A percentile compares a stretch with the other conserved stretches of the same genome.
phyloP scores from a whole-genome alignment of 2,113 vertebrate genomes.

The Zonotrichia leucophrys region DNA sequence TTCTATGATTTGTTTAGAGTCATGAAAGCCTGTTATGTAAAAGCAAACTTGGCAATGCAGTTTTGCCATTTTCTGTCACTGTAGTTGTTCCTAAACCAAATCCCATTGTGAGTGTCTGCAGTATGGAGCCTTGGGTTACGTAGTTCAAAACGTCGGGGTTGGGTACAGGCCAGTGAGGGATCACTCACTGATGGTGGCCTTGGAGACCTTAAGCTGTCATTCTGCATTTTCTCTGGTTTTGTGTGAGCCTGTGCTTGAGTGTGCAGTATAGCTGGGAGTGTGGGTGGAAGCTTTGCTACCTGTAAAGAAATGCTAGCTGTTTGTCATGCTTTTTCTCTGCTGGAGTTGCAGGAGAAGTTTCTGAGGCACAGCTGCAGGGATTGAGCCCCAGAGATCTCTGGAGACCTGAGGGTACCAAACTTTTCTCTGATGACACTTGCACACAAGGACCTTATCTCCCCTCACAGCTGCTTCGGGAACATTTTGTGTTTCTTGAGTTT shows the following conservation, averaged over 20 bases:
- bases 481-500: background rate
- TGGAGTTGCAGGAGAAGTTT: background rate
- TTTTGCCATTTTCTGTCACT: background rate
- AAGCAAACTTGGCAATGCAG: background rate
- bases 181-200: background rate
- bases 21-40: background rate
- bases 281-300: background rate
- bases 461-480: background rate
- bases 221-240: background rate
- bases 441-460: background rate
- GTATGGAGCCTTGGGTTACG: background rate
- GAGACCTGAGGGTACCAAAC: background rate
- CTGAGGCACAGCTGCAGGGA: background rate
- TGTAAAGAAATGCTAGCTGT: background rate
- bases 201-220: background rate
- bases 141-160: background rate
- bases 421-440: accelerated
- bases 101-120: background rate
- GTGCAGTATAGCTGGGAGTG: background rate
- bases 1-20: background rate
- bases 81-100: background rate
- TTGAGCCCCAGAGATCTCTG: background rate
- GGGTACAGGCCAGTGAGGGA: background rate
- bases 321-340: background rate
- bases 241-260: background rate